Conservation (phyloP, 2,797 vertebrate species). For the Sebastolobus altivelis region DNA sequence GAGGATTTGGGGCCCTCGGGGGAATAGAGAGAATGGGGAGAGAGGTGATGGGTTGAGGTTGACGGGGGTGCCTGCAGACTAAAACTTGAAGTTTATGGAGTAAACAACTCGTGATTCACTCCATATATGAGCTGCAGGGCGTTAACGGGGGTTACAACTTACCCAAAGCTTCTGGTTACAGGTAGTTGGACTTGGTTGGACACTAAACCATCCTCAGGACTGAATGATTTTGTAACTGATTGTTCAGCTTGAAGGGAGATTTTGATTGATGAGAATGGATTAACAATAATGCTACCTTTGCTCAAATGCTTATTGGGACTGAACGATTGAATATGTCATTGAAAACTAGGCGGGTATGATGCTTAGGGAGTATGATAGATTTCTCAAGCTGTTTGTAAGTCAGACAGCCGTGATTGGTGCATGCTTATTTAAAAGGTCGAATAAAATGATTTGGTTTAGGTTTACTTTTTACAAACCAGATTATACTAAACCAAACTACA, state of each 20-base stretch:
- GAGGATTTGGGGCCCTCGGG: constrained; percentile 30
- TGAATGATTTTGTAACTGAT: constrained; percentile 1
- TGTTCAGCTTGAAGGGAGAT: neutral
- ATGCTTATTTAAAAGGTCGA: constrained; percentile 1
- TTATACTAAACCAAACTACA: neutral
- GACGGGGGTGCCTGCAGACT: constrained; percentile 27
- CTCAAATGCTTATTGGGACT: neutral
- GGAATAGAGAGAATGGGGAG: constrained; percentile 9
- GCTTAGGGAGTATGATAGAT: neutral
- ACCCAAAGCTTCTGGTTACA: constrained; percentile 16
- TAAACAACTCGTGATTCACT: constrained; percentile 59
- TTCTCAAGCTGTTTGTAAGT: neutral
- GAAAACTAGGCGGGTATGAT: neutral
- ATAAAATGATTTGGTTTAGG: neutral
- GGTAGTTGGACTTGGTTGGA: neutral
- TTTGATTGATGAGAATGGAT: constrained; percentile 1
- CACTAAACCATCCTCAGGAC: neutral
- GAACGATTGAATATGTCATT: constrained; percentile 4
- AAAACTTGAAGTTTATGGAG: constrained; percentile 42
- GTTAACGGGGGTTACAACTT: constrained; percentile 10
- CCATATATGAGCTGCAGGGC: constrained; percentile 25
- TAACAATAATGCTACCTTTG: neutral
- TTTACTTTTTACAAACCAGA: neutral
- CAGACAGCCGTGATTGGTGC: neutral
- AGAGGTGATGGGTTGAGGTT: constrained; percentile 35